Conservation (phyloP, 2,113 vertebrate genomes). For the Alethe diademata region DNA sequence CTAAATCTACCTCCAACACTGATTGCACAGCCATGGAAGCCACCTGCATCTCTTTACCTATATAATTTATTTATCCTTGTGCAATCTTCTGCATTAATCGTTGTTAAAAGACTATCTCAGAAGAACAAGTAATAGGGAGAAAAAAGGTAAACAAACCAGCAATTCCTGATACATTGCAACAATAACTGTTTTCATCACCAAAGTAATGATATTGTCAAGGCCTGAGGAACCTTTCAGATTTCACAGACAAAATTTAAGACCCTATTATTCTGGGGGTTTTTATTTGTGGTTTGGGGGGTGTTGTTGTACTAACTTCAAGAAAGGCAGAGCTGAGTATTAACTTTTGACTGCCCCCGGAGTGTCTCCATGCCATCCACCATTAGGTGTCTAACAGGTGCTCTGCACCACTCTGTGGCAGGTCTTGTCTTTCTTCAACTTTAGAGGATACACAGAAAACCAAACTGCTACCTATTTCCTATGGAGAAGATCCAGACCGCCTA, state of each 20-base stretch:
- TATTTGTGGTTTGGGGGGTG: not conserved
- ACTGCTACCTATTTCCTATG: not conserved
- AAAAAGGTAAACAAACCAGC: accelerated
- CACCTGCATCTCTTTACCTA: not conserved
- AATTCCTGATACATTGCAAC: not conserved
- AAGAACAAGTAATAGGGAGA: not conserved
- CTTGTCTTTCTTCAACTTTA: not conserved
- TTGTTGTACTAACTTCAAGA: not conserved
- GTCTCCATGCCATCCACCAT: not conserved
- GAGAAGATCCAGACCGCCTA: not conserved
- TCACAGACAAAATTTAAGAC: not conserved
- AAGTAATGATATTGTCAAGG: too few relatives aligned
- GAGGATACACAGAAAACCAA: not conserved
- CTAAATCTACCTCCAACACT: not conserved
- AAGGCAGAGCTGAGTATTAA: not conserved
- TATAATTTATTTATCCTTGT: not conserved
- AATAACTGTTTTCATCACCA: not conserved
- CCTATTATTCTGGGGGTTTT: not conserved
- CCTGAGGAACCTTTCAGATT: not conserved
- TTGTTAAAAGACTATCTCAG: not conserved
- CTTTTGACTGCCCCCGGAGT: not conserved
- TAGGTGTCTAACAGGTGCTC: not conserved
- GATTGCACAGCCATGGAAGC: not conserved
- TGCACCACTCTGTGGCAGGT: not conserved
- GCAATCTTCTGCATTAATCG: not conserved